These are phyloP conservation scores for Lasioglossum pauxillum DNA, from an alignment of 2,888 invertebrate species.

Conservation along the genomic window DNA sequence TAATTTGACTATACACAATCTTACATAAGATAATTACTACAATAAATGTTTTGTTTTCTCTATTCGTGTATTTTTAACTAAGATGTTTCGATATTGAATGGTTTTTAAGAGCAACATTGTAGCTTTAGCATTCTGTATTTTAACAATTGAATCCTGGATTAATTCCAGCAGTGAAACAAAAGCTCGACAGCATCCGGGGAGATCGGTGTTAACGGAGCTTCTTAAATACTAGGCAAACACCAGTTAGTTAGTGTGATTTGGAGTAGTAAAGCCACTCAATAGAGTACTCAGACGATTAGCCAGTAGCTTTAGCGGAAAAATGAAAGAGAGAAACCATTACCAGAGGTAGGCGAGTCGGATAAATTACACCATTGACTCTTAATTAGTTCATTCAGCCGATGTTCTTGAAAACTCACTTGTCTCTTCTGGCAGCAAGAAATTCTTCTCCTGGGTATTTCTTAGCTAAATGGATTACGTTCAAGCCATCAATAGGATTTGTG, in stretches of 20 bases:
- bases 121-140: background rate
- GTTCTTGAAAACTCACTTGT: slow-evolving; percentile 8
- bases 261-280: background rate
- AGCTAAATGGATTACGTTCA: slow-evolving; percentile 1
- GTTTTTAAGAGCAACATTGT: background rate
- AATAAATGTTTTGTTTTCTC: too few relatives aligned
- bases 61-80: too few relatives aligned
- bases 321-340: background rate
- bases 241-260: slow-evolving; percentile 6
- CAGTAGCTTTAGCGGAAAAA: background rate
- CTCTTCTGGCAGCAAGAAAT: slow-evolving; percentile 2
- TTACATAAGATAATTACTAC: too few relatives aligned
- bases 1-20: too few relatives aligned
- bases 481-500: slow-evolving; percentile 8
- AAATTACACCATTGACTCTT: slow-evolving; percentile 6
- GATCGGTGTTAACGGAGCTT: background rate
- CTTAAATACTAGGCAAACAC: background rate
- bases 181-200: background rate
- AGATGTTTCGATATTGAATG: too few relatives aligned
- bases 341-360: slow-evolving; percentile 2
- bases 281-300: background rate
- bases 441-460: slow-evolving; percentile 1
- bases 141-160: background rate
- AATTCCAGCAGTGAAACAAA: background rate
- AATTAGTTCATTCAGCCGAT: slow-evolving; percentile 1